Base-by-base conservation (phyloP, 2,888 invertebrate species). In the Netelia virgata region DNA sequence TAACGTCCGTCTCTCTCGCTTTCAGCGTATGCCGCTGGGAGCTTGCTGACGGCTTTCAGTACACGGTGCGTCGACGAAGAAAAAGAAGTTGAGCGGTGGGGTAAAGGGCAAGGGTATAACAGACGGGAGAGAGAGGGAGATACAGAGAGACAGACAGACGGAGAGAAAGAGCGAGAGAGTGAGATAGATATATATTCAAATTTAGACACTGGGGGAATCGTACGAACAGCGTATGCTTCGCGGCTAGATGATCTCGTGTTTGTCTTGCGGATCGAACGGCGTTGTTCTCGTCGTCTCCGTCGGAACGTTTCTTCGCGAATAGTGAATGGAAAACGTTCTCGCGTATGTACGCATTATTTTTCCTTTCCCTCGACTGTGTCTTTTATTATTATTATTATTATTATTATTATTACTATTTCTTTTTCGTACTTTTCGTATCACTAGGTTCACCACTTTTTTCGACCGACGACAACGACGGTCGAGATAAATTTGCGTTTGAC, bases 201-300 rank as follows among this genome's bases (percentile, higher is more conserved):
- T 73, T 72, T 79, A 75, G 76, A 78, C 75, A 75, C 83, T 59
- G 20, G 57, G 16, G 16, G 57, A 57, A n/a, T 18, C 55, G 73
- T 73, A 85, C 87, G 28, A 88, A 87, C 89, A 87, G 88, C 87
- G 90, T 90, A 88, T 89, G 90, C 88, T 87, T 89, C 88, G 87
- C 69, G 36, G 87, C 88, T 88, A 73, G 86, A 85, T 86, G 86
- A 84, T 86, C 70, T 88, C 87, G 84, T 83, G 55, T 55, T 55
- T 55, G 55, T 57, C 18, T 57, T 57, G 57, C 2, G 16, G 57
- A 3, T 57, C 16, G 16, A 18, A 47, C 11, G 11, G 47, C 47
- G 47, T 47, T 47, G 47, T 47, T 47, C 11, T 47, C 14, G 47
- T 47, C 47, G 11, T 10, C 47, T 14, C 11, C 14, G 47, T 47